Evolutionary conservation across 2,113 vertebrate genomes (phyloP), one percentile per base, ranked within the genome.

Genomic region (Leptodactylus fuscus): DNA sequence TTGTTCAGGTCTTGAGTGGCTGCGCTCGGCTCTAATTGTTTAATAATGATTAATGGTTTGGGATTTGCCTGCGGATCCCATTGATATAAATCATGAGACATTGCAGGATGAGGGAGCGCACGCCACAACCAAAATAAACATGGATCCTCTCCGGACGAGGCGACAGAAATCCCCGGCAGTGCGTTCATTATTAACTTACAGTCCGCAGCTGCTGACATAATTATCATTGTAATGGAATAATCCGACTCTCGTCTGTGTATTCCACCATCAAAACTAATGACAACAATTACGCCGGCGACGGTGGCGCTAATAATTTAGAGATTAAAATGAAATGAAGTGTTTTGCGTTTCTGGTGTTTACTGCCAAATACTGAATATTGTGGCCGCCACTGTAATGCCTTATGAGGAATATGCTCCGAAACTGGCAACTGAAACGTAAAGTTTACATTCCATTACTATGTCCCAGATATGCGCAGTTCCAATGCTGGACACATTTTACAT

Each of bases 181-280:
- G 51, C 80, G 75, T 29, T 84, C 78, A 77, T 88, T 82, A 87
- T 85, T 71, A 82, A 70, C 49, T 32, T 32, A 62, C 81, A 86
- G 38, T 18, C 62, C 38, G 27, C 53, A 76, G n/a, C 70, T 81
- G 38, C 81, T 85, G 58, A 75, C 74, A 75, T 86, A 55, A 75
- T 87, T 86, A 85, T 77, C 60, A n/a, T 79, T 48, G 87, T 83
- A 80, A 87, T 82, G 32, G 77, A 75, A 62, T 55, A 44, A 86
- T 71, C 46, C n/a, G 51, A n/a, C n/a, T n/a, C n/a, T n/a, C n/a
- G n/a, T n/a, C n/a, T n/a, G 49, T 62, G 34, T 11, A 32, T 60
- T 82, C 36, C 58, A 73, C 75, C 46, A 49, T 85, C 83, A 44
- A 22, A 69, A 77, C 32, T 60, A 87, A 82, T 55, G 65, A 78